These are phyloP conservation scores for Steinernema carpocapsae DNA, from an alignment of 2,888 invertebrate species.

Conservation along the genomic window DNA sequence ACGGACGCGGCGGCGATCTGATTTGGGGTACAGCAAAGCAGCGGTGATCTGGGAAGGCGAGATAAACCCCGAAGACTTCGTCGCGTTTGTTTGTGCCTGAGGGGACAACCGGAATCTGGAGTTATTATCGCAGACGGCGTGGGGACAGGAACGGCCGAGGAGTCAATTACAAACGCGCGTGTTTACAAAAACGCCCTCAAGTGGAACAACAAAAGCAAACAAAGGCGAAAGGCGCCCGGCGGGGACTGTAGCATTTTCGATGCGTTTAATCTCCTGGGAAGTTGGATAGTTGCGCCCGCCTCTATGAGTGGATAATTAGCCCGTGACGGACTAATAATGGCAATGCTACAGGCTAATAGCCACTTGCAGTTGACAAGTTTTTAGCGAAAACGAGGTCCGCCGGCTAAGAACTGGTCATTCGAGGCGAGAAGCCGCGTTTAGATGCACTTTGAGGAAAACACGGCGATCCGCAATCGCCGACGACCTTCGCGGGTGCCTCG, in stretches of 20 bases:
- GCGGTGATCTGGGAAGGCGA: background rate
- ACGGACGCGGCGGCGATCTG: background rate
- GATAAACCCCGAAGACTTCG: background rate
- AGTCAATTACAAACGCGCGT: slow-evolving; percentile 23
- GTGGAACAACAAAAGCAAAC: background rate
- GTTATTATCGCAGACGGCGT: background rate
- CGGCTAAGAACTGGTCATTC: too few relatives aligned
- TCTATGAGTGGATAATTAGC: too few relatives aligned
- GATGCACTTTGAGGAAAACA: too few relatives aligned
- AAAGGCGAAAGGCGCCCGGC: background rate
- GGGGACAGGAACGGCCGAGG: too few relatives aligned
- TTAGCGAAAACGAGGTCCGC: too few relatives aligned
- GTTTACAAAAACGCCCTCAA: slow-evolving; percentile 1
- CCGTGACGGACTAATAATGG: too few relatives aligned
- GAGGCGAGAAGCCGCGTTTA: too few relatives aligned
- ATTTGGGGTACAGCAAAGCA: background rate
- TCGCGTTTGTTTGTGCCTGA: slow-evolving; percentile 18
- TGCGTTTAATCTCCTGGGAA: too few relatives aligned
- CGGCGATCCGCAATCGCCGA: too few relatives aligned
- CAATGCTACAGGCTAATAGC: too few relatives aligned
- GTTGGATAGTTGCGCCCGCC: too few relatives aligned
- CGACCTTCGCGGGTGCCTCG: background rate
- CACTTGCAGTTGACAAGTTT: too few relatives aligned
- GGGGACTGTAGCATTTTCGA: background rate
- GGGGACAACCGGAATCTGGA: background rate